A percentile compares a stretch with the other conserved stretches of the same genome.
phyloP scores from a whole-genome alignment of 2,113 vertebrate species.

The Pangasianodon hypophthalmus region DNA sequence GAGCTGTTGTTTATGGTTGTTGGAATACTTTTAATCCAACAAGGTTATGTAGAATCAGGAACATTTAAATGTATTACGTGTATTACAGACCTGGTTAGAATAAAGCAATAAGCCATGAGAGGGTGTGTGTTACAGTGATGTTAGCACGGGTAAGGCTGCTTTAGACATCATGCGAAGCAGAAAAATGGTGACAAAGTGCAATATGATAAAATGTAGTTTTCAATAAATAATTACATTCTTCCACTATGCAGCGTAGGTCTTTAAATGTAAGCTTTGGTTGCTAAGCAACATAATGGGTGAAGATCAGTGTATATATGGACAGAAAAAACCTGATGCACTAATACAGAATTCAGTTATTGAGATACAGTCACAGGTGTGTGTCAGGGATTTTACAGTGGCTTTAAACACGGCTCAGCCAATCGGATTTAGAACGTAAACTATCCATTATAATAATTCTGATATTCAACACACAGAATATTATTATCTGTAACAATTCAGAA shows the following conservation, averaged over 20 bases:
- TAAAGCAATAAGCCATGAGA: not conserved
- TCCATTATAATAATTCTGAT: not conserved
- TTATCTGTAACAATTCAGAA: not conserved
- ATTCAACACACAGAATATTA: not conserved
- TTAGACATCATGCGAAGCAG: not conserved
- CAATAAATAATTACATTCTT: not conserved
- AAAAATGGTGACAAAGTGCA: not conserved
- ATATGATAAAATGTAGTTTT: not conserved
- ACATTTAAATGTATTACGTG: not conserved
- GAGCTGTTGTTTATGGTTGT: not conserved
- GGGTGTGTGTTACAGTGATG: not conserved
- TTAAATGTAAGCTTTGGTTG: not conserved
- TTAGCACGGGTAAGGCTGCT: not conserved
- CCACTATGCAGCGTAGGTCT: not conserved
- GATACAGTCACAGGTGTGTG: not conserved
- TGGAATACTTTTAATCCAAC: not conserved
- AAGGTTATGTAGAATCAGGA: not conserved
- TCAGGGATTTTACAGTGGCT: not conserved
- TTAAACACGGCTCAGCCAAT: not conserved
- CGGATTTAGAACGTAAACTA: not conserved
- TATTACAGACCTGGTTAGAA: not conserved
- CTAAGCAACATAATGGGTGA: not conserved
- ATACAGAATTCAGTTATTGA: not conserved
- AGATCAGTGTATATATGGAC: not conserved
- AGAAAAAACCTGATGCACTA: not conserved